Evolutionary conservation across 2,113 vertebrate species (phyloP).

Genomic region (Archocentrus centrarchus): DNA sequence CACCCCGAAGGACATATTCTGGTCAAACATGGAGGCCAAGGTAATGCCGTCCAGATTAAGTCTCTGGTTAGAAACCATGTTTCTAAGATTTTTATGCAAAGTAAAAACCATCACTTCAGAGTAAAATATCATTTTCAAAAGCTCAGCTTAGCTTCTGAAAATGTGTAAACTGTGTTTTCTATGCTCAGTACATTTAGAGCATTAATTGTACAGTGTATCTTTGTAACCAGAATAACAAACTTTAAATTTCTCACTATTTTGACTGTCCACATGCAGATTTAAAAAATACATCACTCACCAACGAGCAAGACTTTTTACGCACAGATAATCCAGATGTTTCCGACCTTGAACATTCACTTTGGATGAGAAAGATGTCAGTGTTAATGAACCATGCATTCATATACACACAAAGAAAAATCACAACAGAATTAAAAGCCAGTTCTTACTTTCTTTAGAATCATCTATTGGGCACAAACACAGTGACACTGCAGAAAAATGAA

Average conservation of each 20-base stretch:
- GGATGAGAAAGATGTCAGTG: neutral
- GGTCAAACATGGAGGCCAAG: neutral
- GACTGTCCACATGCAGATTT: rapidly evolving
- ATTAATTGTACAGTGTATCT: neutral
- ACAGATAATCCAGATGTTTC: neutral
- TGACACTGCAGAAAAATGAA: too few relatives aligned
- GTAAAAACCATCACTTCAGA: neutral
- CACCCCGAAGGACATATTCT: neutral
- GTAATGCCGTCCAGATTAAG: neutral
- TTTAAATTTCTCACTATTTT: neutral
- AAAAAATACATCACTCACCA: neutral
- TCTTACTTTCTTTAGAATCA: neutral
- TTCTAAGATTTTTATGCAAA: neutral
- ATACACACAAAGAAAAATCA: neutral
- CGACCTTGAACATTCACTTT: neutral
- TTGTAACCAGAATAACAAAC: neutral
- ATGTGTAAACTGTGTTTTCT: neutral
- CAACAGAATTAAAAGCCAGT: too few relatives aligned
- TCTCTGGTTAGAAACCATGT: neutral
- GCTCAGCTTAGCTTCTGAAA: neutral
- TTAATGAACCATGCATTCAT: neutral
- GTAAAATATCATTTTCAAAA: neutral
- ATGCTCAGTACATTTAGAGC: neutral
- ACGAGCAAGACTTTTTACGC: neutral
- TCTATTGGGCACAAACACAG: rapidly evolving